Base-by-base conservation (phyloP, 2,797 vertebrate species). In the Spinus olivaceus region DNA sequence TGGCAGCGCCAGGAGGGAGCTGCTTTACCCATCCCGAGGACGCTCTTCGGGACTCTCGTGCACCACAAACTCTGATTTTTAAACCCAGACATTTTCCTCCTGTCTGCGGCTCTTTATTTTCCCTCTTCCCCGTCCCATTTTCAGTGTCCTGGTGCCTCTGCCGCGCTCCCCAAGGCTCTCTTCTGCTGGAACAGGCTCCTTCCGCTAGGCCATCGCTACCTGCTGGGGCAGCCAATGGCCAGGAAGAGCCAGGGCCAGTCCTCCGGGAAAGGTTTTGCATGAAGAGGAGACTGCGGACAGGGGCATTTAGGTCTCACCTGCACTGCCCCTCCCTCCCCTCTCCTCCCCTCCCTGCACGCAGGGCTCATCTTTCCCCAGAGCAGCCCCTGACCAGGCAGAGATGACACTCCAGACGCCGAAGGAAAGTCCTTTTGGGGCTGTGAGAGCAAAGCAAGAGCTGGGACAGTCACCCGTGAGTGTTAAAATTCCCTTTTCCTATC, bases 1-100 rank as follows among this genome's bases (percentile, higher is more conserved):
- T 59, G 86, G 95, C 95, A 97, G 96, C 74, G 32, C 83, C 90
- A 27, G 82, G 93, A 97, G 86, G 80, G 96, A 97, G 87, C 95
- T 92, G 91, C 80, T 87, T 87, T 95, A 92, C 91, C 97, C 95
- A 32, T 14, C 49, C 57, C 37, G 5, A 63, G 47, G 72, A 39
- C 73, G 83, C 74, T 92, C 94, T 72, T 46, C 27, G 46, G 84
- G 94, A 85, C 97, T 94, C 90, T 47, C 1, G 0, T 14, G 61
- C 32, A 21, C 59, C 32, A 22, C 5, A 3, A 46, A 4, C 6
- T 64, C 80, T 54, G 33, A 56, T 32, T 83, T 90, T 92, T 46
- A 44, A 72, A 78, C 47, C 21, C 59, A 17, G 27, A 37, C 12
- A 3, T 35, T 79, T 64, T 60, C 37, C 50, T 67, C 21, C 35